phyloP scores from a whole-genome alignment of 2,888 invertebrate genomes.

The Trichogramma evanescens region DNA sequence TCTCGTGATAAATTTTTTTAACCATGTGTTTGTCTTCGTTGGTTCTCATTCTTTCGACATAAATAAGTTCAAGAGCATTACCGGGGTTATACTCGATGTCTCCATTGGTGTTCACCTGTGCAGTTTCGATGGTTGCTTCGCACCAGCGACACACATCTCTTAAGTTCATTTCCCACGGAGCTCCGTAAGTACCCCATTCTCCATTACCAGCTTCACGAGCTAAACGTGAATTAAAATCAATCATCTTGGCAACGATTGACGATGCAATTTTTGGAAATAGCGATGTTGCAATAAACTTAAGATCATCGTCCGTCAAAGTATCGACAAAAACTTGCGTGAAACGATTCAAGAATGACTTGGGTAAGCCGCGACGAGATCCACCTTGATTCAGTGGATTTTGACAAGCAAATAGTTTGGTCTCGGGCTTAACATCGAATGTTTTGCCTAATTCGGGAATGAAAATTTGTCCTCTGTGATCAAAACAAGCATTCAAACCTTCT shows the following conservation, averaged over 20 bases:
- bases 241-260: constrained; percentile 63
- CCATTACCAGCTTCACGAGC: constrained; percentile 57
- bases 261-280: constrained; percentile 59
- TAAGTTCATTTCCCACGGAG: constrained; percentile 96
- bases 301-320: constrained; percentile 43
- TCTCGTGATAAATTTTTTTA: constrained; percentile 45
- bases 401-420: constrained; percentile 89
- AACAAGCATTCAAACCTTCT: constrained; percentile 96
- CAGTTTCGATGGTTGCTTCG: constrained; percentile 56
- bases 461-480: constrained; percentile 95
- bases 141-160: constrained; percentile 93
- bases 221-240: constrained; percentile 69
- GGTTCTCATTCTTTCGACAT: constrained; percentile 80
- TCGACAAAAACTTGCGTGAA: constrained; percentile 78
- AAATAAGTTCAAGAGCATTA: constrained; percentile 70
- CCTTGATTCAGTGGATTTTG: constrained; percentile 97
- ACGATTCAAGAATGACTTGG: constrained; percentile 93
- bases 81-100: constrained; percentile 48
- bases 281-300: constrained; percentile 57
- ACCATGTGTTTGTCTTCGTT: constrained; percentile 66
- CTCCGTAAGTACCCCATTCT: constrained; percentile 71
- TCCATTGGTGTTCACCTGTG: not conserved
- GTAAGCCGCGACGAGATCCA: constrained; percentile 90
- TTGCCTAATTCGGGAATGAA: constrained; percentile 90
- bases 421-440: constrained; percentile 68